phyloP scores from a whole-genome alignment of 2,113 vertebrate species.

The Ahaetulla prasina region DNA sequence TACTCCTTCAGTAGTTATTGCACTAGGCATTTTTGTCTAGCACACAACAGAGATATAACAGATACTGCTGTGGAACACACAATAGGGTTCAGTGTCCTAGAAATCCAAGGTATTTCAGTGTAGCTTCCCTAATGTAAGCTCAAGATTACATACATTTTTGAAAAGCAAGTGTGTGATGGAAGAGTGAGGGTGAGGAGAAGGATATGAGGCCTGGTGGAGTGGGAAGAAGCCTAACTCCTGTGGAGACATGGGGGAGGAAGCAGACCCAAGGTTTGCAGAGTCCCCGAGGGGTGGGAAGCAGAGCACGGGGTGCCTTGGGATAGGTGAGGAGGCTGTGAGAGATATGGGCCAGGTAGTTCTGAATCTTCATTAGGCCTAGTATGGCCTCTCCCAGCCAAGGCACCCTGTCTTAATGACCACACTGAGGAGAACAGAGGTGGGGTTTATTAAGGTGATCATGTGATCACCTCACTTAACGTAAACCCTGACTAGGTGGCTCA shows the following conservation, averaged over 20 bases:
- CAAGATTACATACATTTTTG: not conserved
- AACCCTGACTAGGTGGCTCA: too few species aligned
- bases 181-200: not conserved
- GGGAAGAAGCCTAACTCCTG: not conserved
- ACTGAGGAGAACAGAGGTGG: not conserved
- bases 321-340: not conserved
- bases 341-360: not conserved
- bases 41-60: not conserved
- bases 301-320: not conserved
- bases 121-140: not conserved
- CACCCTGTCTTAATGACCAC: not conserved
- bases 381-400: not conserved
- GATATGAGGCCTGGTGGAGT: not conserved
- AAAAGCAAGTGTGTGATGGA: not conserved
- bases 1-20: not conserved
- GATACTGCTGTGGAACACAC: not conserved
- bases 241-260: not conserved
- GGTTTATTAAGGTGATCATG: not conserved
- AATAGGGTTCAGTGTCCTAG: not conserved
- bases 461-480: not conserved
- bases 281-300: not conserved
- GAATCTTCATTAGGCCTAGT: not conserved
- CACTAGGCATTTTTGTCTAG: not conserved
- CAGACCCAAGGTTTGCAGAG: not conserved
- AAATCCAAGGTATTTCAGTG: not conserved